These are phyloP conservation scores for Crepidodera aurea DNA, from an alignment of 2,888 invertebrate genomes.

Conservation along the genomic window DNA sequence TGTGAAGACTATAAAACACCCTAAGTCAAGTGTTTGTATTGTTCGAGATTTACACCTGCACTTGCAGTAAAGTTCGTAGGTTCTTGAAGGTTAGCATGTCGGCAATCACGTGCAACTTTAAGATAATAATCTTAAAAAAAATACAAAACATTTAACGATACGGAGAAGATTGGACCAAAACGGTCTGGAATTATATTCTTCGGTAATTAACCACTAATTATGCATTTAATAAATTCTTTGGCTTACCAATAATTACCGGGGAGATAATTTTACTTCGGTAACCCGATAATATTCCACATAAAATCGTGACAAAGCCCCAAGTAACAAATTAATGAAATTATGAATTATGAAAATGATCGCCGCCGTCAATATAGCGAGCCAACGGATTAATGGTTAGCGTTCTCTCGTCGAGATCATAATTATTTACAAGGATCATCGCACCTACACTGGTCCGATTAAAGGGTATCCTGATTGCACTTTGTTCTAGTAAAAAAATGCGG, in stretches of 20 bases:
- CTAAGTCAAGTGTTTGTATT: slow-evolving; percentile 14
- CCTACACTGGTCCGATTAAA: slow-evolving; percentile 45
- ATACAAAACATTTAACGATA: slow-evolving; percentile 30
- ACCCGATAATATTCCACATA: slow-evolving; percentile 63
- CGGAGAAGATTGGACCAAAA: slow-evolving; percentile 36
- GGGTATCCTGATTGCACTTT: slow-evolving; percentile 44
- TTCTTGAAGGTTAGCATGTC: slow-evolving; percentile 24
- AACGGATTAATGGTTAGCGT: slow-evolving; percentile 39
- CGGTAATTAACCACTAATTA: slow-evolving; percentile 62
- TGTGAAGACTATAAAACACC: neutral
- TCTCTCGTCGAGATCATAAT: slow-evolving; percentile 37
- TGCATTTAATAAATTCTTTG: slow-evolving; percentile 61
- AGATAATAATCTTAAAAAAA: slow-evolving; percentile 32
- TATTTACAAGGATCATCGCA: slow-evolving; percentile 43
- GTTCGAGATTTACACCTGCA: slow-evolving; percentile 19
- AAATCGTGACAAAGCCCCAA: slow-evolving; percentile 64
- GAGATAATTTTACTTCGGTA: slow-evolving; percentile 59
- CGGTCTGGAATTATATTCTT: slow-evolving; percentile 41
- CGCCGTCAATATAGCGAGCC: slow-evolving; percentile 56
- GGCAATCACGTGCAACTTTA: slow-evolving; percentile 19
- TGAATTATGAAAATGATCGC: slow-evolving; percentile 65
- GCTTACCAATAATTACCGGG: slow-evolving; percentile 60
- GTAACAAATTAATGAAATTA: slow-evolving; percentile 65
- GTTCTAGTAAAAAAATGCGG: slow-evolving; percentile 37
- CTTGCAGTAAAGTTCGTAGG: slow-evolving; percentile 17